These are phyloP conservation scores for Hoplodrina ambigua DNA, from an alignment of 2,888 invertebrate genomes.

Conservation along the genomic window DNA sequence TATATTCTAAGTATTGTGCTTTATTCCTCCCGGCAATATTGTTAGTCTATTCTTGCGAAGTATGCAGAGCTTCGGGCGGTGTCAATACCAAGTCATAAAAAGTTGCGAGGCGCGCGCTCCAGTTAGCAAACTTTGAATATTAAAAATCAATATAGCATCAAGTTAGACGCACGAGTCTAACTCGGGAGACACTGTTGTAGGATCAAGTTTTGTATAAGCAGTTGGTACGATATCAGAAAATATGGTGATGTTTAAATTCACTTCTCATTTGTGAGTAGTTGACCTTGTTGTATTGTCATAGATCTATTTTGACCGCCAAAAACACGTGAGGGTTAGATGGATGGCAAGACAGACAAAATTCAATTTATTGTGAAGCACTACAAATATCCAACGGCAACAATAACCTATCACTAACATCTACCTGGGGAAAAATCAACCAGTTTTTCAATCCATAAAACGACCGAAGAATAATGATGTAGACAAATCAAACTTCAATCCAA, in stretches of 20 bases:
- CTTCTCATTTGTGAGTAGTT: background rate
- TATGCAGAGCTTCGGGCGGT: conserved; percentile 33
- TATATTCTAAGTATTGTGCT: conserved; percentile 25
- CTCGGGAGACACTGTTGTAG: conserved; percentile 24
- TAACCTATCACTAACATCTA: too few species aligned
- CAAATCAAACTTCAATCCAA: conserved; percentile 16
- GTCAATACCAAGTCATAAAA: conserved; percentile 55
- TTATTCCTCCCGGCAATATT: conserved; percentile 16
- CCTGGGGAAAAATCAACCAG: background rate
- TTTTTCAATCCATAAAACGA: background rate
- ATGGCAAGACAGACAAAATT: background rate
- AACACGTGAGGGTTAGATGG: background rate
- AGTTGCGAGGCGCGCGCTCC: conserved; percentile 41
- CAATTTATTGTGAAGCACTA: background rate
- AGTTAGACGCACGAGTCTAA: conserved; percentile 34
- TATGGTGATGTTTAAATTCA: background rate
- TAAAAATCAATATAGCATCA: conserved; percentile 56
- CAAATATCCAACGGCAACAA: background rate
- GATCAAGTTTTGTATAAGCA: conserved; percentile 1
- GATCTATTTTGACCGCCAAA: background rate
- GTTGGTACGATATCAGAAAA: background rate
- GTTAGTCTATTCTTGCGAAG: conserved; percentile 30
- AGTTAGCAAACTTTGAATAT: conserved; percentile 59
- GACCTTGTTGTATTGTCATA: too few species aligned
- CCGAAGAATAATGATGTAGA: conserved; percentile 10